Conservation (phyloP, 1,140 invertebrate genomes). For the Sarcophaga bullata region DNA sequence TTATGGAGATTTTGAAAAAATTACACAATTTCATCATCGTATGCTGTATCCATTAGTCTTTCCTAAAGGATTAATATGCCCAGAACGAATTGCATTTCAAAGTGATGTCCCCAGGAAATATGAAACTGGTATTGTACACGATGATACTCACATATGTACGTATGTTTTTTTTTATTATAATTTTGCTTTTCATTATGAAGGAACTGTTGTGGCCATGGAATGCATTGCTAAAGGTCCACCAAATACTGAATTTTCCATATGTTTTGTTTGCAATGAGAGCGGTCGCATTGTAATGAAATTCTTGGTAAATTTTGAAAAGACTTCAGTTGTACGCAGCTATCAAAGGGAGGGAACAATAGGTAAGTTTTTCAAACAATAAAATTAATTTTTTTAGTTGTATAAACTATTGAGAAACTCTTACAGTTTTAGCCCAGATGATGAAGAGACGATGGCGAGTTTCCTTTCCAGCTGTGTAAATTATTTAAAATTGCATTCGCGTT, state of each 20-base stretch:
- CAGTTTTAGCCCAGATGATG: conserved; percentile 58
- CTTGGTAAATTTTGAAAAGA: conserved; percentile 60
- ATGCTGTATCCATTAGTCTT: conserved; percentile 63
- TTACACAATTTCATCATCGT: conserved; percentile 63
- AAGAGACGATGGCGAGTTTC: conserved; percentile 64
- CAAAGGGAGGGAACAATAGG: conserved; percentile 62
- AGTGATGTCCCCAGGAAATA: conserved; percentile 61
- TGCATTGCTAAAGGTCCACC: conserved; percentile 63
- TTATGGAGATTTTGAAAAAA: conserved; percentile 63
- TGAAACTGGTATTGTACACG: conserved; percentile 50
- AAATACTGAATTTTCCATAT: conserved; percentile 61
- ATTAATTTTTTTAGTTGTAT: not conserved
- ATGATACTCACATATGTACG: conserved; percentile 29
- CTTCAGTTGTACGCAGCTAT: conserved; percentile 57
- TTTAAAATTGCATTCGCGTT: conserved; percentile 63
- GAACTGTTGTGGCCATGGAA: conserved; percentile 63
- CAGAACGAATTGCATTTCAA: conserved; percentile 60
- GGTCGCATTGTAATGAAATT: conserved; percentile 59
- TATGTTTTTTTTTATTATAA: not conserved
- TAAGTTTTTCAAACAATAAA: conserved; percentile 30
- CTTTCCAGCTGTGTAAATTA: conserved; percentile 60
- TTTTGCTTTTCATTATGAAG: conserved; percentile 25
- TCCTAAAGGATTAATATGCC: conserved; percentile 56
- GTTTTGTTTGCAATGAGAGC: conserved; percentile 64
- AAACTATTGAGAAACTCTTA: not conserved